phyloP scores from a whole-genome alignment of 2,797 vertebrate species.

The Dicrostonyx torquatus region DNA sequence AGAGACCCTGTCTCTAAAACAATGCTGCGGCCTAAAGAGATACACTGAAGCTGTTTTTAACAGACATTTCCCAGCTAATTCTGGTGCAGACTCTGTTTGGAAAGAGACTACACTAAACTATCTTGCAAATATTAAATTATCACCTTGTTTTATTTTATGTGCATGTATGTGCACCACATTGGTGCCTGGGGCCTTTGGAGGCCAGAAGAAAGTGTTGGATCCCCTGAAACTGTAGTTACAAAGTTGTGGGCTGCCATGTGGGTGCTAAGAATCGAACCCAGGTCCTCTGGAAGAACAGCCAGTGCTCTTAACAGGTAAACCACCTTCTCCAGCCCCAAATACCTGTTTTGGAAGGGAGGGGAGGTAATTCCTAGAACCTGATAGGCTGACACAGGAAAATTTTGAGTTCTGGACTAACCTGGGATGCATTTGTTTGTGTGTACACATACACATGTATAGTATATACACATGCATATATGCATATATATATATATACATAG shows the following conservation, averaged over 20 bases:
- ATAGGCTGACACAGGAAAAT: background rate
- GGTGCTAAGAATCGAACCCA: background rate
- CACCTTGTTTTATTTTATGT: background rate
- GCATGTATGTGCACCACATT: background rate
- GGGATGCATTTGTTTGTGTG: background rate
- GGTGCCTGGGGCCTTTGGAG: background rate
- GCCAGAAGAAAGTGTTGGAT: background rate
- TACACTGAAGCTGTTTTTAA: background rate
- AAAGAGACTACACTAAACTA: slow-evolving; percentile 8
- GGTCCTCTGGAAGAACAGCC: background rate
- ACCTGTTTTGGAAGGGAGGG: background rate
- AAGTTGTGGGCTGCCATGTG: background rate
- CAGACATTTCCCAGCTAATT: slow-evolving; percentile 21
- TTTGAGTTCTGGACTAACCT: background rate
- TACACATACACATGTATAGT: too few species aligned
- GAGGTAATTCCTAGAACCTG: background rate
- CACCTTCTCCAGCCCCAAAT: background rate
- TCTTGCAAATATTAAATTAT: slow-evolving; percentile 44
- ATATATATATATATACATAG: background rate
- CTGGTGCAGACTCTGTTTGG: background rate
- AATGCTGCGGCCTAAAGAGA: background rate
- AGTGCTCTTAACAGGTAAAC: background rate
- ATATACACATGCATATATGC: background rate
- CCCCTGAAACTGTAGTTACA: background rate
- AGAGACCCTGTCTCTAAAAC: background rate